Base-by-base conservation (phyloP, 2,113 vertebrate species). In the Vicugna pacos region DNA sequence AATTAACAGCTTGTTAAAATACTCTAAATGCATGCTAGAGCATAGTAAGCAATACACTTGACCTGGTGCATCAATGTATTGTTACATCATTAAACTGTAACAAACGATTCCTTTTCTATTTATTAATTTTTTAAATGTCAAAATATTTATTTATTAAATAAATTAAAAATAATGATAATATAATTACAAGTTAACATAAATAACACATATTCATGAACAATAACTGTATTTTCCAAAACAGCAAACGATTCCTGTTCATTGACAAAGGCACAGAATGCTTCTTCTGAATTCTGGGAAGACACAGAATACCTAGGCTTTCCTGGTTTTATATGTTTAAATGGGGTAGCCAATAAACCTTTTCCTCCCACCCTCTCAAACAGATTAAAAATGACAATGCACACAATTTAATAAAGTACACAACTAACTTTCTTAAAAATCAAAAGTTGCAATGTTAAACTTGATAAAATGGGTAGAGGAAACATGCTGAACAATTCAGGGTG, bases 381-480 rank as follows among this genome's bases (percentile, higher is more conserved):
- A 62, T 54, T 6, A 70, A 85, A 77, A 91, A 69, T 22, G 11
- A 24, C 42, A 87, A 38, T 0, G 76, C 2, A 85, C 28, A 69
- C 0, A 30, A 56, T 4, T 72, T 90, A 88, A 70, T 5, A 91
- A 89, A 65, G 72, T 30, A 50, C 8, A 48, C 12, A 73, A 22
- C 6, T 93, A 82, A 67, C 42, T 82, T 72, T 72, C 35, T 54
- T 81, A 88, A 89, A 85, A 80, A 48, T 75, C 16, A 46, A 77
- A 89, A 77, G 50, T 16, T 89, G 5, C 54, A 82, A 65, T 42
- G 86, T 32, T 80, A 89, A 97, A 90, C 56, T n/a, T 52, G 58
- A 69, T 30, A 94, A 76, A 84, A 76, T 28, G 14, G 69, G 11
- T 50, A 89, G n/a, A 85, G 20, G 48, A 84, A 91, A 97, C 65